phyloP scores from a whole-genome alignment of 2,113 vertebrate species.

The Menura novaehollandiae region DNA sequence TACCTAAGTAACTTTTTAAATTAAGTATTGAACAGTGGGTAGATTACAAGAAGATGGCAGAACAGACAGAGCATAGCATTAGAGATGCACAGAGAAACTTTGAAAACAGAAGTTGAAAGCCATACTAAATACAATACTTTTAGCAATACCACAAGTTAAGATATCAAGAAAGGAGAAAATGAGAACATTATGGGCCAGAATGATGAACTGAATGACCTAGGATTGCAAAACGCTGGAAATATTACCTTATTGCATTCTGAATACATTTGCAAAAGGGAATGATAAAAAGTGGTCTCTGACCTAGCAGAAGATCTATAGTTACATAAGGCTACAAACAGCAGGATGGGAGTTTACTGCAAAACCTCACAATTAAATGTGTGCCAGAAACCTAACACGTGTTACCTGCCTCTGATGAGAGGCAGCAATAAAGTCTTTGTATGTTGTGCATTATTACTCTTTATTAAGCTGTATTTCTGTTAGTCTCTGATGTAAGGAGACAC shows the following conservation, averaged over 20 bases:
- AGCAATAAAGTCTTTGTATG: not conserved
- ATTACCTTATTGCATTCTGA: not conserved
- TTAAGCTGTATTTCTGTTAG: not conserved
- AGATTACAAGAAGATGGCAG: slow-evolving; percentile 25
- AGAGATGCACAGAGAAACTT: slow-evolving; percentile 25
- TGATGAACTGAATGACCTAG: slow-evolving; percentile 26
- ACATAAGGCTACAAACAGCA: not conserved
- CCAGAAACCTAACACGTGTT: not conserved
- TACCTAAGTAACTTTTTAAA: slow-evolving; percentile 18
- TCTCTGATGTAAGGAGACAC: slow-evolving; percentile 55
- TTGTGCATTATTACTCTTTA: not conserved
- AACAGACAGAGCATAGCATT: slow-evolving; percentile 2
- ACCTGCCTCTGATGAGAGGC: not conserved
- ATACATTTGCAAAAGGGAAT: not conserved
- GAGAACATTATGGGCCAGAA: not conserved
- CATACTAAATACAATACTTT: not conserved
- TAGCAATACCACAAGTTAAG: slow-evolving; percentile 23
- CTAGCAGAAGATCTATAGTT: not conserved
- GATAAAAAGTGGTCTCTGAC: not conserved
- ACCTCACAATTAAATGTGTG: not conserved
- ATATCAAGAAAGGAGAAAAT: slow-evolving; percentile 34
- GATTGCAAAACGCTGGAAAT: slow-evolving; percentile 1
- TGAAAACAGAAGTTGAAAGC: slow-evolving; percentile 21
- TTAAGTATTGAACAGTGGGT: slow-evolving; percentile 31
- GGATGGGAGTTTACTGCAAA: not conserved